Evolutionary conservation across 53 echinoderm and acorn worm genomes (phyloP), one percentile per base, ranked within the genome.

Genomic region (Hippasteria phrygiana): DNA sequence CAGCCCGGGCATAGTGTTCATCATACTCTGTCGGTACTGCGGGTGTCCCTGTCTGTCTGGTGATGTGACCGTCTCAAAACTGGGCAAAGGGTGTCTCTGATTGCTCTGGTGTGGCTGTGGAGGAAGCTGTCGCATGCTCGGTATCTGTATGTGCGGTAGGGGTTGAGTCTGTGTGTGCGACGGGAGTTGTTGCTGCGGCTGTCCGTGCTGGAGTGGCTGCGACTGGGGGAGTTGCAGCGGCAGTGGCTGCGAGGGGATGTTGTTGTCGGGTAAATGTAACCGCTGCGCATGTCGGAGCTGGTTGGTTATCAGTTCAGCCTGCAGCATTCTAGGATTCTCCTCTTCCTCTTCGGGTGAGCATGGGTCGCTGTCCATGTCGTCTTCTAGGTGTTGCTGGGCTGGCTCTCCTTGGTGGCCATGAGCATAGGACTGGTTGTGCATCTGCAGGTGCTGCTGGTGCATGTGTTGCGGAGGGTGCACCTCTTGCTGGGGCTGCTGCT

Each of bases 201-300:
- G 88, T 17, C 48, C 73, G 12, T 62, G 64, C 65, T 75, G 88
- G 18, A 76, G 77, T 59, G 88, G 26, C 64, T 88, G 88, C 62
- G 88, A 51, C 13, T 76, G 76, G 18, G 76, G 50, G 16, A 75
- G 71, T 50, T 85, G 85, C 41, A 85, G 54, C 1, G 85, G 85
- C 85, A 85, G 11, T 11, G 85, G 85, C 71, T 85, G 85, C 18
- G 85, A 65, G 8, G 85, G 85, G 51, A 65, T 22, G 27, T 71
- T 85, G 83, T 34, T 67, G 10, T 85, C 85, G 32, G 51, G 35
- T 4, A 85, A 33, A 37, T 85, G 85, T 53, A 85, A 37, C 8
- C 85, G 85, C 51, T 85, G 85, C n/a, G 85, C 70, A 85, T 85
- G 85, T 17, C 85, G 85, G 35, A 85, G 69, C 51, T 85, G 85